phyloP scores from a whole-genome alignment of 2,888 invertebrate genomes.

The Mesopsocus fuscifrons region DNA sequence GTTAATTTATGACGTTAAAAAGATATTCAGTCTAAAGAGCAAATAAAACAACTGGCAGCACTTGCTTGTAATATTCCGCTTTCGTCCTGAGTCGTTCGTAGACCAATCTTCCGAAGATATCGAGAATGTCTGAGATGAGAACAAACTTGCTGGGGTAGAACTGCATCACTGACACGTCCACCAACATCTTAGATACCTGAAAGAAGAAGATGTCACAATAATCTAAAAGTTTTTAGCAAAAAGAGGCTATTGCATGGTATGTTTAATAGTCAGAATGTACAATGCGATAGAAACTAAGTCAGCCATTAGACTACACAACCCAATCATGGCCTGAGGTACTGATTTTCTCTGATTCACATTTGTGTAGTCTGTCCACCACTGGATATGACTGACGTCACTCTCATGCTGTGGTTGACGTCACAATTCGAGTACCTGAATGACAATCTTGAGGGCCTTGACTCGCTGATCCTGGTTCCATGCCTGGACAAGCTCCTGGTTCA shows the following conservation, averaged over 20 bases:
- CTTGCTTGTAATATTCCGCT: constrained; percentile 33
- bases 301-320: too few species aligned
- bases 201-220: constrained; percentile 16
- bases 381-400: neutral
- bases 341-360: too few species aligned
- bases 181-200: constrained; percentile 65
- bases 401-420: neutral
- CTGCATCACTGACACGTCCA: constrained; percentile 72
- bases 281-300: constrained; percentile 6
- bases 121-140: constrained; percentile 85
- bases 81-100: constrained; percentile 66
- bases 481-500: constrained; percentile 75
- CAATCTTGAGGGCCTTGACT: constrained; percentile 89
- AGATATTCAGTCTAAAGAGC: too few species aligned
- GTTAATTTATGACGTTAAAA: too few species aligned
- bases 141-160: constrained; percentile 99
- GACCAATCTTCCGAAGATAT: constrained; percentile 82
- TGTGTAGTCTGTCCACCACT: too few species aligned
- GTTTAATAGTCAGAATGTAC: too few species aligned
- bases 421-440: constrained; percentile 45
- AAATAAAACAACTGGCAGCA: constrained; percentile 8
- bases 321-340: too few species aligned
- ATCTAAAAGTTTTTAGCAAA: neutral
- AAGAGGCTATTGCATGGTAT: constrained; percentile 12
- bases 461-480: constrained; percentile 92